Conservation (phyloP, 2,797 vertebrate genomes). For the Monodelphis domestica region DNA sequence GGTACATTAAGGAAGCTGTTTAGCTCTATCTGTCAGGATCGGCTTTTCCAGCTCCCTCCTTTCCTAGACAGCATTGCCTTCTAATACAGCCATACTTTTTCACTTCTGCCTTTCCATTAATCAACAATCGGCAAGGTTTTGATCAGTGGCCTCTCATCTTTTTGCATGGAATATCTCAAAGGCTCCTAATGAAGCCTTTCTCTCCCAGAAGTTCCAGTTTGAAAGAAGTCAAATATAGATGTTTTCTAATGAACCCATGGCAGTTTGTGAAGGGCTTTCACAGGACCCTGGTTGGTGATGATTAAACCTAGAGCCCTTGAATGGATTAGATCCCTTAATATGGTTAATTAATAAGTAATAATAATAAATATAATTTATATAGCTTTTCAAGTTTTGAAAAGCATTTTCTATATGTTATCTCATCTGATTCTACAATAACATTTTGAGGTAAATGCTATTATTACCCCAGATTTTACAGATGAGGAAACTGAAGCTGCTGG, state of each 20-base stretch:
- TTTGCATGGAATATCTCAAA: not conserved
- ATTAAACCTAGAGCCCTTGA: not conserved
- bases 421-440: not conserved
- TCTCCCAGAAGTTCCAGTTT: not conserved
- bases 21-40: conserved; percentile 73
- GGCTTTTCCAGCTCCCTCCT: conserved; percentile 26
- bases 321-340: not conserved
- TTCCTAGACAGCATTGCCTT: conserved; percentile 76
- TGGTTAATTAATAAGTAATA: not conserved
- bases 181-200: not conserved
- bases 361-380: not conserved
- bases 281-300: not conserved
- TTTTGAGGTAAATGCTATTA: not conserved
- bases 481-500: not conserved
- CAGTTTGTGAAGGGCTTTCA: not conserved
- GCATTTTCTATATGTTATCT: not conserved
- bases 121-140: conserved; percentile 71
- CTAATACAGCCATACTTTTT: conserved; percentile 79
- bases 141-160: conserved; percentile 34
- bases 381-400: not conserved
- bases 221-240: conserved; percentile 23
- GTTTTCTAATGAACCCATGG: not conserved
- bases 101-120: conserved; percentile 75
- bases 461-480: not conserved
- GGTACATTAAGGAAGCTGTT: conserved; percentile 45